Evolutionary conservation across 1,140 invertebrate genomes (phyloP), one percentile per base, ranked within the genome.

Genomic region (Micrasema longulum): DNA sequence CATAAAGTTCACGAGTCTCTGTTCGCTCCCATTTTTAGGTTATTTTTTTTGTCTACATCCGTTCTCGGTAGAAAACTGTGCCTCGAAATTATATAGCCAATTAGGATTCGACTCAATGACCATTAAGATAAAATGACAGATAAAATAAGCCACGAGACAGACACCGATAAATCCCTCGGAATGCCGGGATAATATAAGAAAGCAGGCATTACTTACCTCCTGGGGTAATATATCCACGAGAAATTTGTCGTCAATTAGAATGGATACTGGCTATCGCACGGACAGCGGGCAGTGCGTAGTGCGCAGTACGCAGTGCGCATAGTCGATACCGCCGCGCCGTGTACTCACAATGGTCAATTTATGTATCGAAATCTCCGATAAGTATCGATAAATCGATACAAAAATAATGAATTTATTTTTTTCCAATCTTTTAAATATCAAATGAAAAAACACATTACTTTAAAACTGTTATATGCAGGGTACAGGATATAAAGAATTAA

Each of bases 71-170:
- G 26, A 31, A 31, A 31, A 31, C 20, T 16, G 47, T 48, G 16
- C 20, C 47, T 16, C 16, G 11, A 20, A 48, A 18, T 48, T 48
- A 48, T 48, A 48, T 48, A 10, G 20, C 47, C 47, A 48, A 48
- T 48, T 48, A 48, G 47, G 18, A 48, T 10, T 48, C n/a, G 16
- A 48, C 16, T 10, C 18, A 48, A 48, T 48, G 7, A 20, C 9
- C 47, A 11, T 48, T 48, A 48, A 48, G 47, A 48, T 48, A 48
- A 48, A 48, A 48, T 48, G 47, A 22, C 47, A 48, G 47, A 48
- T 48, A 48, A 48, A 48, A 20, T 10, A 48, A 48, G 20, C 18
- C 16, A 48, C 11, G 16, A 48, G 47, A 48, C 47, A 16, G 16
- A 48, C 16, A 48, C 7, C 47, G 47, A 48, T 48, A 48, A 48